Percentiles rank a stretch among this genome's conserved stretches.
phyloP scores from a whole-genome alignment of 1,140 invertebrate genomes.

The Globodera ellingtonae region DNA sequence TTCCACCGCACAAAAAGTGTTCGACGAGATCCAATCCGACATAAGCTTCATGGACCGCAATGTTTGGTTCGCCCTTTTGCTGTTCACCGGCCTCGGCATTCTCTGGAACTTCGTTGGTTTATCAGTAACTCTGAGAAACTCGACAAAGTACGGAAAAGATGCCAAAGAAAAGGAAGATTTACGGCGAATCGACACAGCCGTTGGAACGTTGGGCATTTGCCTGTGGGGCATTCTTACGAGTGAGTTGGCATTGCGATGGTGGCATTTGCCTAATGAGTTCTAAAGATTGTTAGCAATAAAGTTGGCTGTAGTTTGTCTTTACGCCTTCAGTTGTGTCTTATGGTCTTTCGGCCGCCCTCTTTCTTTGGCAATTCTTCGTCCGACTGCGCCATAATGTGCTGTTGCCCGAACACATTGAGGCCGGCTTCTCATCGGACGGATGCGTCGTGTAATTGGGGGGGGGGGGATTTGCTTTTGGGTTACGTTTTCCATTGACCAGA shows the following conservation, averaged over 20 bases:
- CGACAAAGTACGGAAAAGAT: conserved; percentile 18
- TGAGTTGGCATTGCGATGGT: no score
- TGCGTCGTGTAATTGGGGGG: neutral
- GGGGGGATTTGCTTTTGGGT: no score
- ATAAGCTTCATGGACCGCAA: conserved; percentile 40
- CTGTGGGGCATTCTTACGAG: neutral
- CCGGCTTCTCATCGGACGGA: conserved; percentile 35
- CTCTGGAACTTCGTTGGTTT: conserved; percentile 50
- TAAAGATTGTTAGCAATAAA: neutral
- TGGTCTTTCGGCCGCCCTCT: conserved; percentile 16
- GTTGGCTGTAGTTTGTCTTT: neutral
- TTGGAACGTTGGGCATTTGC: conserved; percentile 36
- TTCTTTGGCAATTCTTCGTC: conserved; percentile 32
- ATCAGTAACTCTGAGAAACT: conserved; percentile 40
- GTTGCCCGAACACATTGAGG: conserved; percentile 27
- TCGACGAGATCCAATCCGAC: conserved; percentile 39
- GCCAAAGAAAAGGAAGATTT: neutral
- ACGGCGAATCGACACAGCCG: neutral
- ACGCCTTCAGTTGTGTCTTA: conserved; percentile 16
- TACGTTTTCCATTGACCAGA: no score
- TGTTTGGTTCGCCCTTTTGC: conserved; percentile 40
- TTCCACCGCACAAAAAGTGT: conserved; percentile 25
- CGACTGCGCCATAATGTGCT: conserved; percentile 31
- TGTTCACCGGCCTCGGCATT: conserved; percentile 43
- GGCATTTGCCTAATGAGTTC: no score